phyloP scores from a whole-genome alignment of 2,113 vertebrate species.

The Psettodes erumei region DNA sequence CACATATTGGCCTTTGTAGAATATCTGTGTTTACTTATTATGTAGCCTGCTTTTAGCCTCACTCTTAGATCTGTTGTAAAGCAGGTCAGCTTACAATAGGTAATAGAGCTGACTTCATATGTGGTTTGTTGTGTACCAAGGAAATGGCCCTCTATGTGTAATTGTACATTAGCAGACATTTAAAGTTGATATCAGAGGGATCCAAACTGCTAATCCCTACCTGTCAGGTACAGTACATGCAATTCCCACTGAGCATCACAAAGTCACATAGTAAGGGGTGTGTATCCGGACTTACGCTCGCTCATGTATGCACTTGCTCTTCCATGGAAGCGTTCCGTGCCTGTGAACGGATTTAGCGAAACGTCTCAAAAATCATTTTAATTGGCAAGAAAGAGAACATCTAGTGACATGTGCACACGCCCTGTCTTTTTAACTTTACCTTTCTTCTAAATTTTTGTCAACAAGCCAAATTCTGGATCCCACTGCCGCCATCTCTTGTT shows the following conservation, averaged over 20 bases:
- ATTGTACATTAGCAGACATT: too few relatives aligned
- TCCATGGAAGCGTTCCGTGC: neutral
- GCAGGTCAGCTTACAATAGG: conserved; percentile 1
- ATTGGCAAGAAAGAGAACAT: neutral
- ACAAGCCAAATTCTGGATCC: neutral
- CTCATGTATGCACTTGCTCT: conserved; percentile 4
- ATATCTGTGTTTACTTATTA: neutral
- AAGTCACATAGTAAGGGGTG: neutral
- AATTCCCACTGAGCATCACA: neutral
- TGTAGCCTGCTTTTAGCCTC: neutral
- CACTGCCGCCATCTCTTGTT: neutral
- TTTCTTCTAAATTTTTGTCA: neutral
- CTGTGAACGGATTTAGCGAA: neutral
- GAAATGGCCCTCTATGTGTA: neutral
- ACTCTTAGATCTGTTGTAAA: neutral
- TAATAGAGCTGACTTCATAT: neutral
- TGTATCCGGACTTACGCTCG: neutral
- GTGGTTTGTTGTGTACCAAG: conserved; percentile 3
- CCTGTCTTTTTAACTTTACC: neutral
- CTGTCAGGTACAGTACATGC: neutral
- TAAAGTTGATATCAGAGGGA: too few relatives aligned
- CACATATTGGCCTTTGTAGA: neutral
- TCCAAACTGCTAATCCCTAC: too few relatives aligned
- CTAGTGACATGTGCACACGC: neutral
- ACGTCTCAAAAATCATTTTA: conserved; percentile 26